A percentile compares a stretch with the other conserved stretches of the same genome.
phyloP scores from a whole-genome alignment of 1,140 invertebrate species.

The Luehdorfia chinensis region DNA sequence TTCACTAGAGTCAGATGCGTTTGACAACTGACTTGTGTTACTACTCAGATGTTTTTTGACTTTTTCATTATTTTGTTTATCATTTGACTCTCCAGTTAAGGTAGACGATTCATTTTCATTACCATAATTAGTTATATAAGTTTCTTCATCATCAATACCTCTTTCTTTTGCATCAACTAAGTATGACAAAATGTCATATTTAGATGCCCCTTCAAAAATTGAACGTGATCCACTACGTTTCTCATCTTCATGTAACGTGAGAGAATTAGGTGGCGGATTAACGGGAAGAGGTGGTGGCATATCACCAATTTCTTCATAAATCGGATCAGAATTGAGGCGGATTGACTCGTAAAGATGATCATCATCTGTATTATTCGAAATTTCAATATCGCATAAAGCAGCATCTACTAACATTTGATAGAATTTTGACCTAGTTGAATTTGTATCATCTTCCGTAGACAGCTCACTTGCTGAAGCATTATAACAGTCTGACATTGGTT shows the following conservation, averaged over 20 bases:
- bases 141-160: conserved; percentile 80
- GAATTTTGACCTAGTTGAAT: conserved; percentile 80
- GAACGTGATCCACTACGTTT: conserved; percentile 81
- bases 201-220: conserved; percentile 90
- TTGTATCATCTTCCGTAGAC: conserved; percentile 79
- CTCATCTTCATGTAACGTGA: conserved; percentile 79
- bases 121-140: conserved; percentile 78
- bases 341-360: conserved; percentile 89
- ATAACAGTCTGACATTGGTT: conserved; percentile 82
- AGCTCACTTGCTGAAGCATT: conserved; percentile 80
- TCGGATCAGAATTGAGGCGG: conserved; percentile 85
- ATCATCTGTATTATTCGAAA: conserved; percentile 78
- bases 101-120: conserved; percentile 75
- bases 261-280: conserved; percentile 82
- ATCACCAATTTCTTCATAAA: conserved; percentile 92
- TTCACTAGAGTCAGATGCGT: conserved; percentile 83
- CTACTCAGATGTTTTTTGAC: conserved; percentile 78
- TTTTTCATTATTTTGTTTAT: conserved; percentile 73
- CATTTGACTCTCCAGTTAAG: conserved; percentile 76
- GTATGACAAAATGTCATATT: conserved; percentile 93
- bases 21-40: conserved; percentile 77
- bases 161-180: conserved; percentile 90
- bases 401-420: conserved; percentile 83
- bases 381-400: conserved; percentile 80
- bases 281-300: conserved; percentile 86